Evolutionary conservation across 1,140 invertebrate genomes (phyloP), one percentile per base, ranked within the genome.

Genomic region (Dreissena rostriformis): DNA sequence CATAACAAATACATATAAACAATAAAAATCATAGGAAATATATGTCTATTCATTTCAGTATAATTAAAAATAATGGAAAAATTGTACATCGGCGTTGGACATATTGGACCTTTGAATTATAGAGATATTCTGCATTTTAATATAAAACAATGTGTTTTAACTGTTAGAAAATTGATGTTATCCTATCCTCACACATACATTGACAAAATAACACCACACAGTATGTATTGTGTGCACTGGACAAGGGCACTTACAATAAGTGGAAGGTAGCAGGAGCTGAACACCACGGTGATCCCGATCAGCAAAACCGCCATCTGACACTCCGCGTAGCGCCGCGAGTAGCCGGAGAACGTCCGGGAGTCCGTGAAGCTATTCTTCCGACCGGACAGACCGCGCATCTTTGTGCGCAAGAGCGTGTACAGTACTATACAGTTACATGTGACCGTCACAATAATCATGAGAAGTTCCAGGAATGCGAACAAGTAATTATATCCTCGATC

Each of bases 261-360:
- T 4, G 94, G 94, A 1, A 90, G 83, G 87, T 93, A 94, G 82
- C 93, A 94, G 26, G 90, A 85, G n/a, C 92, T 90, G 86, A 94
- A 94, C 26, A 94, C 91, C 26, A 93, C 74, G 12, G 93, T 94
- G 61, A 94, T 92, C 28, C 92, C 93, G 26, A 93, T 78, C 5
- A 94, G 89, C 19, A 94, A 90, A 29, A 94, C 88, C 14, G 93
- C 90, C 94, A 94, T 94, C 74, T 94, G 92, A 63, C 93, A 90
- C 86, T 94, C 94, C 1, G 93, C 90, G 81, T 92, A 93, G 28
- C 92, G 85, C 80, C 90, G 89, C 57, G 79, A 90, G 39, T 88
- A 87, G 49, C 86, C 89, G 51, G 85, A 86, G 22, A 88, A 89
- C 53, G 89, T 85, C 57, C 87, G 78, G 0, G 86, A 86, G 4